A percentile compares a stretch with the other conserved stretches of the same genome.
Evolutionary conservation across 2,797 vertebrate species (phyloP).

Genomic region (Sebastes paucispinis): DNA sequence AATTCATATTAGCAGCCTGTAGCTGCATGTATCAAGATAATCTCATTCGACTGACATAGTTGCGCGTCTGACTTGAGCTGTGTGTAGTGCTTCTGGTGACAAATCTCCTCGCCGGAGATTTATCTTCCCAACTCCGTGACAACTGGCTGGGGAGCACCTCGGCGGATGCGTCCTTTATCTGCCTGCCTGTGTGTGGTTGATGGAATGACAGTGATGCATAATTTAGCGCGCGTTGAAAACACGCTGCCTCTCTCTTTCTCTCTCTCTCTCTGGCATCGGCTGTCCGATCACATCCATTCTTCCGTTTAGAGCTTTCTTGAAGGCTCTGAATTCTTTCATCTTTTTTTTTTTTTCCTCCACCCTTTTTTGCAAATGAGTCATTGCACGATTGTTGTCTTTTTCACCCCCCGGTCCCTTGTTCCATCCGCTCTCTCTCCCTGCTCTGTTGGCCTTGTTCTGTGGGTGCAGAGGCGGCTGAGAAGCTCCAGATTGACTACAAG

Average conservation of each 20-base stretch:
- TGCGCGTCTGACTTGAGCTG: slow-evolving; percentile 65
- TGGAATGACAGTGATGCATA: slow-evolving; percentile 83
- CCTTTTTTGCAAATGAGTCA: slow-evolving; percentile 58
- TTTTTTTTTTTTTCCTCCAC: slow-evolving; percentile 23
- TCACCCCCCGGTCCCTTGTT: slow-evolving; percentile 28
- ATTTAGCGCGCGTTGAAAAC: slow-evolving; percentile 77
- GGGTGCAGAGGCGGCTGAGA: slow-evolving; percentile 68
- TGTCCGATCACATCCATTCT: slow-evolving; percentile 73
- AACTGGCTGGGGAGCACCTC: slow-evolving; percentile 78
- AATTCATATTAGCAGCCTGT: slow-evolving; percentile 52
- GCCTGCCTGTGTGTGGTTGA: slow-evolving; percentile 72
- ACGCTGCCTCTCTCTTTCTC: slow-evolving; percentile 48
- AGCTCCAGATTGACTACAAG: slow-evolving; percentile 78
- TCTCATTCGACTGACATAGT: slow-evolving; percentile 66
- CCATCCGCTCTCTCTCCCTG: slow-evolving; percentile 36
- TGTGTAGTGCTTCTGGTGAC: slow-evolving; percentile 67
- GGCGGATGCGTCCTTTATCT: slow-evolving; percentile 75
- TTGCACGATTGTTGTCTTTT: slow-evolving; percentile 47
- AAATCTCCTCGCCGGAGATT: slow-evolving; percentile 73
- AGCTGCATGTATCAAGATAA: slow-evolving; percentile 62
- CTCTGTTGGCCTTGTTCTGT: slow-evolving; percentile 50
- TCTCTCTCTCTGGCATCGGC: slow-evolving; percentile 54
- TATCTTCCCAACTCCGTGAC: slow-evolving; percentile 72
- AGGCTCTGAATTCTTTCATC: slow-evolving; percentile 45
- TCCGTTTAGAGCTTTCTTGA: slow-evolving; percentile 46